Evolutionary conservation across 2,113 vertebrate genomes (phyloP).

Genomic region (Eleginops maclovinus): DNA sequence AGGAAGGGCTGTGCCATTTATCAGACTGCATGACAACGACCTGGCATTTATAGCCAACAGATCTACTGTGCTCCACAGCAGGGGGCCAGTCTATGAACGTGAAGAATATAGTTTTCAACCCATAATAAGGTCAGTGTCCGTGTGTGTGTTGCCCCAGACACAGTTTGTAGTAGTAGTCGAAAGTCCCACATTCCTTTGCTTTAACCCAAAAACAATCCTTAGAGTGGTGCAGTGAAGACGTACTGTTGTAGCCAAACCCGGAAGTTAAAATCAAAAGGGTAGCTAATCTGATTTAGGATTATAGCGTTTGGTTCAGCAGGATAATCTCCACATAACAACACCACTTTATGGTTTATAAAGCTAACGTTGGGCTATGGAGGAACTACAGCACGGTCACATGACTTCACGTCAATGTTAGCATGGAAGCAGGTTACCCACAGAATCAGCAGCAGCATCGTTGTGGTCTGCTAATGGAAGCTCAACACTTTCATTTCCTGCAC

Average conservation of each 20-base stretch:
- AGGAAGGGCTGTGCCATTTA: slow-evolving; percentile 16
- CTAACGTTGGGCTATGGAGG: too few relatives aligned
- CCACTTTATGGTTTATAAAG: too few relatives aligned
- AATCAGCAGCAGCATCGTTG: not conserved
- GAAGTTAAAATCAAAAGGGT: too few relatives aligned
- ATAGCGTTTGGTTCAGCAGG: too few relatives aligned
- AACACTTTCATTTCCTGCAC: not conserved
- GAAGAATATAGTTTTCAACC: not conserved
- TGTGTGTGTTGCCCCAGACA: not conserved
- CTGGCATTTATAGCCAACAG: not conserved
- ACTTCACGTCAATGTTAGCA: not conserved
- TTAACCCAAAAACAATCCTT: not conserved
- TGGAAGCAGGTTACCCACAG: not conserved
- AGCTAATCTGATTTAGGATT: too few relatives aligned
- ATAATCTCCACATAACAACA: too few relatives aligned
- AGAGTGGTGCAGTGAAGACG: too few relatives aligned
- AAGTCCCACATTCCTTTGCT: not conserved
- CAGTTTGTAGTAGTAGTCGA: too few relatives aligned
- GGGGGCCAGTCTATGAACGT: not conserved
- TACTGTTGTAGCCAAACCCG: too few relatives aligned
- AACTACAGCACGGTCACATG: too few relatives aligned
- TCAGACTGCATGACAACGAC: not conserved
- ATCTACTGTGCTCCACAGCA: not conserved
- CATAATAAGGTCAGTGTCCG: not conserved
- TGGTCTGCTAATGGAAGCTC: not conserved